Conservation (phyloP, 2,113 vertebrate species). For the Archilochus colubris region DNA sequence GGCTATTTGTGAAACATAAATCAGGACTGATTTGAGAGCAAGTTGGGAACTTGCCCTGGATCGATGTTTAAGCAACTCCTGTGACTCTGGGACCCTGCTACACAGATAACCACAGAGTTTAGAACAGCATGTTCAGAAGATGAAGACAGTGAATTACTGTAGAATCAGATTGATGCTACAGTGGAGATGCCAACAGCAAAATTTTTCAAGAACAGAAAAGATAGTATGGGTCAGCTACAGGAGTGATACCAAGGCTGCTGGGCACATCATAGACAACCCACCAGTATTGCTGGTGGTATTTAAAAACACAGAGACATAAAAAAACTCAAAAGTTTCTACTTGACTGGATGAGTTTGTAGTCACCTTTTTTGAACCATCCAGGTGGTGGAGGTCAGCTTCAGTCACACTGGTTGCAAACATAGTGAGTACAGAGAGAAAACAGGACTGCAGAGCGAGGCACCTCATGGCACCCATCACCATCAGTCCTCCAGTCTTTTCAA, state of each 20-base stretch:
- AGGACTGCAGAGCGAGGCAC: not conserved
- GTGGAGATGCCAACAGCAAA: not conserved
- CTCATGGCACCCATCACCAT: not conserved
- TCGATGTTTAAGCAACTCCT: not conserved
- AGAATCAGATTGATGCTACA: not conserved
- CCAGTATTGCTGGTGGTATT: not conserved
- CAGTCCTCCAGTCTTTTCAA: not conserved
- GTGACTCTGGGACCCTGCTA: too few species aligned
- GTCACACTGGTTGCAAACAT: not conserved
- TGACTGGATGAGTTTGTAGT: not conserved
- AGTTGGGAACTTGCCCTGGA: not conserved
- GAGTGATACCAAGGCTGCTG: not conserved
- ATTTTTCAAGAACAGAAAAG: not conserved
- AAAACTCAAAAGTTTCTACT: rapidly evolving
- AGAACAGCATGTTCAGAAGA: not conserved
- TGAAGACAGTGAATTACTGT: not conserved
- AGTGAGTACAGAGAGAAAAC: not conserved
- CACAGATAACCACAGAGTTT: not conserved
- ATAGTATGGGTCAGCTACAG: not conserved
- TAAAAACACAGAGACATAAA: not conserved
- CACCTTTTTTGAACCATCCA: not conserved
- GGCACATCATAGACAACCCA: not conserved
- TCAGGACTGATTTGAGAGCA: not conserved
- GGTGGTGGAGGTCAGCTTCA: not conserved
- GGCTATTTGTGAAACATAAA: not conserved